These are phyloP conservation scores for Ovis canadensis DNA, from an alignment of 2,113 vertebrate species.

Conservation along the genomic window DNA sequence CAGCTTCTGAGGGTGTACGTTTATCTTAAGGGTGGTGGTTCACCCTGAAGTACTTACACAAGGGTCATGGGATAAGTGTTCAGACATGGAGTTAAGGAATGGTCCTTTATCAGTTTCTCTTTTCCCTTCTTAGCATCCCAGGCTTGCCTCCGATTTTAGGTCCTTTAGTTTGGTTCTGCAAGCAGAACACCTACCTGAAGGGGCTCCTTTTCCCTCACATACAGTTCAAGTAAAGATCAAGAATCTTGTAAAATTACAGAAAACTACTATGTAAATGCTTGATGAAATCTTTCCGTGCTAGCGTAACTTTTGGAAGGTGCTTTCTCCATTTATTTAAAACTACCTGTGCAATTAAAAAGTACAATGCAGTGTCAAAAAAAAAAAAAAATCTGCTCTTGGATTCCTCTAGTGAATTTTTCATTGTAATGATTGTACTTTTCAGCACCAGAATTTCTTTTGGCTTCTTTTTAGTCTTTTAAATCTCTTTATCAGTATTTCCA, in stretches of 20 bases:
- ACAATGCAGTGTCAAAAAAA: slow-evolving; percentile 75
- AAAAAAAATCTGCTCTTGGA: not conserved
- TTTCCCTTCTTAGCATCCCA: not conserved
- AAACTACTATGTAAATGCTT: slow-evolving; percentile 79
- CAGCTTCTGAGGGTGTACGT: slow-evolving; percentile 28
- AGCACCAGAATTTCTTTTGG: not conserved
- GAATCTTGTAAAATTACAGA: slow-evolving; percentile 54
- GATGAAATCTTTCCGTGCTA: slow-evolving; percentile 70
- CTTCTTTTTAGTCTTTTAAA: not conserved
- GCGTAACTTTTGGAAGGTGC: slow-evolving; percentile 79
- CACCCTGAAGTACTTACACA: not conserved
- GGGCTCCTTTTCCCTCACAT: slow-evolving; percentile 49
- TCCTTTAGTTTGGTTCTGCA: slow-evolving; percentile 82
- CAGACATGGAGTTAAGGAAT: not conserved
- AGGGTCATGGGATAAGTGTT: not conserved
- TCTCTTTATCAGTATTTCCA: not conserved
- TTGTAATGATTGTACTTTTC: not conserved
- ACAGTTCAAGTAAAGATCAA: slow-evolving; percentile 66
- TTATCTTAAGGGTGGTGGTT: not conserved
- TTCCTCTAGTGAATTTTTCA: not conserved
- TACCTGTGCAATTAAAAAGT: slow-evolving; percentile 87
- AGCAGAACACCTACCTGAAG: slow-evolving; percentile 70
- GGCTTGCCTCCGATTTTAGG: slow-evolving; percentile 21
- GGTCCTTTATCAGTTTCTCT: not conserved
- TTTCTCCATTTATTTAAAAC: slow-evolving; percentile 86